These are phyloP conservation scores for Leucania comma DNA, from an alignment of 2,888 invertebrate species.

Conservation along the genomic window DNA sequence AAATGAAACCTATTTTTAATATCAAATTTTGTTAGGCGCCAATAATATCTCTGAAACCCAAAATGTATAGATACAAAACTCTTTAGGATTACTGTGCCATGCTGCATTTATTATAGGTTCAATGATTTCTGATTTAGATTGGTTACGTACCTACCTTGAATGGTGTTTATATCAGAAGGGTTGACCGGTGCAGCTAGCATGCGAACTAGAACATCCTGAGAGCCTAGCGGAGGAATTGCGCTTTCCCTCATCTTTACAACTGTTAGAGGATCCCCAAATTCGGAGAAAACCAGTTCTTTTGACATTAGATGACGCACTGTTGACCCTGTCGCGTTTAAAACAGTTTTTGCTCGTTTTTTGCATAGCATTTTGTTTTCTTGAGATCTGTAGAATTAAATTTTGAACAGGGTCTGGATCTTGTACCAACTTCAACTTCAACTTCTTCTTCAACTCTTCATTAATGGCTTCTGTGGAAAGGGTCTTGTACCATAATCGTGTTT, in stretches of 20 bases:
- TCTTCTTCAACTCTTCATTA: too few relatives aligned
- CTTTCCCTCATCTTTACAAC: constrained; percentile 92
- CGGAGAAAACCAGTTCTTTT: constrained; percentile 92
- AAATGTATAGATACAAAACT: not conserved
- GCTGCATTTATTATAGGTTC: not conserved
- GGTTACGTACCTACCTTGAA: constrained; percentile 86
- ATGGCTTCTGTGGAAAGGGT: too few relatives aligned
- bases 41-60: not conserved
- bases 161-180: constrained; percentile 99
- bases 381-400: not conserved
- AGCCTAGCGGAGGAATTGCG: constrained; percentile 87
- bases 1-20: not conserved
- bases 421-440: too few relatives aligned
- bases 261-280: constrained; percentile 95
- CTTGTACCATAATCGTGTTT: too few relatives aligned
- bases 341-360: constrained; percentile 39
- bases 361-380: constrained; percentile 55
- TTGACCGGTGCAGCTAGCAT: constrained; percentile 98
- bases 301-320: constrained; percentile 78
- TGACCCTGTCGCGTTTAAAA: constrained; percentile 51
- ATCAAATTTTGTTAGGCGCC: not conserved
- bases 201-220: constrained; percentile 94
- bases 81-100: not conserved
- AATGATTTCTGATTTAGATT: constrained; percentile 2
- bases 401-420: not conserved